Evolutionary conservation across 2,113 vertebrate species (phyloP).

Genomic region (Oryzias melastigma): DNA sequence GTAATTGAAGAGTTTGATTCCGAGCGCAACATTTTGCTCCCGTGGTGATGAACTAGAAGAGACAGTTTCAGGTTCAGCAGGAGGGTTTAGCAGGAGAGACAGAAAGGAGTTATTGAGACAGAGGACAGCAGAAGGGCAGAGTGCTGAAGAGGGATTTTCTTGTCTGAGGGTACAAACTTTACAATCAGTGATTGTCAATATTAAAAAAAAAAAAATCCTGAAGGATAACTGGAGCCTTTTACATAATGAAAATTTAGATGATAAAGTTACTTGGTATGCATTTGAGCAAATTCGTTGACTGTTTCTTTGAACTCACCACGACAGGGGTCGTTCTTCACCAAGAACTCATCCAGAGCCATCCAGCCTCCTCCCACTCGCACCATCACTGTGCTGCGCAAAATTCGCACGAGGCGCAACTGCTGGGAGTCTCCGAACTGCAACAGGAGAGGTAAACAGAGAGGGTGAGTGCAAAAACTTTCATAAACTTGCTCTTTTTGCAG

Average conservation of each 20-base stretch:
- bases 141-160: background rate
- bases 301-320: constrained; percentile 82
- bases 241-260: no score
- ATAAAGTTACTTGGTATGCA: background rate
- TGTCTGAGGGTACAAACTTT: no score
- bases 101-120: constrained; percentile 41
- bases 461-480: constrained; percentile 21
- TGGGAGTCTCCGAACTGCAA: constrained; percentile 95
- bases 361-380: constrained; percentile 98
- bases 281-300: background rate
- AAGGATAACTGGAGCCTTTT: no score
- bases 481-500: constrained; percentile 5
- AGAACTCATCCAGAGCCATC: constrained; percentile 98
- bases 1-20: constrained; percentile 99
- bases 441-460: constrained; percentile 24
- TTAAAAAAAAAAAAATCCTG: no score
- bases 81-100: constrained; percentile 49
- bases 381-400: constrained; percentile 97
- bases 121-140: constrained; percentile 21
- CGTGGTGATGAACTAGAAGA: constrained; percentile 99
- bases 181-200: no score
- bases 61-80: constrained; percentile 87
- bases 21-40: constrained; percentile 99
- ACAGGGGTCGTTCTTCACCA: constrained; percentile 99
- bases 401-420: constrained; percentile 94